phyloP scores from a whole-genome alignment of 2,888 invertebrate genomes.

The Oasisia sp. region DNA sequence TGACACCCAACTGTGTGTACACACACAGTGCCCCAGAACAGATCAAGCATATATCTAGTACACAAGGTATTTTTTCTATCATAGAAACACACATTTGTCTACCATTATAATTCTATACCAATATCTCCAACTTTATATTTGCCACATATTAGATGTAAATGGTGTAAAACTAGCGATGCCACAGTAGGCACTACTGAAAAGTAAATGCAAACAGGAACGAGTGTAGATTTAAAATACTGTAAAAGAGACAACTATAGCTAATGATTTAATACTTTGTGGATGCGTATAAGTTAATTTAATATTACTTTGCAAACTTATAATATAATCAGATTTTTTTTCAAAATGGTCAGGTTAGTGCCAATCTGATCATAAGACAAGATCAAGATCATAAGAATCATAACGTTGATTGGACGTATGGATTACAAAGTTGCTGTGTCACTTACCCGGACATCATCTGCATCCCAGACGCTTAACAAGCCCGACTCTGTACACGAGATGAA shows the following conservation, averaged over 20 bases:
- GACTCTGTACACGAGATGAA: slow-evolving; percentile 61
- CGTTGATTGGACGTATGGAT: background rate
- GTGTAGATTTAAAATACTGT: too few species aligned
- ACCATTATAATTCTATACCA: too few species aligned
- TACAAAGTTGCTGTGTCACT: slow-evolving; percentile 32
- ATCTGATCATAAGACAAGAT: background rate
- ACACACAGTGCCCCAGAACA: background rate
- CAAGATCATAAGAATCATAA: too few species aligned
- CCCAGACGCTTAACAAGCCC: slow-evolving; percentile 62
- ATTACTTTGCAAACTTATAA: slow-evolving; percentile 7
- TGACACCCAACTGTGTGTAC: background rate
- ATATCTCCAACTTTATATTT: too few species aligned
- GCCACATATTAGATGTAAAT: too few species aligned
- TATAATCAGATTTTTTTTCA: background rate
- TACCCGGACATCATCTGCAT: slow-evolving; percentile 35
- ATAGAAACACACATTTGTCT: too few species aligned
- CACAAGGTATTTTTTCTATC: background rate
- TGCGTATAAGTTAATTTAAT: background rate
- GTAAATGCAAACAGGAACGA: too few species aligned
- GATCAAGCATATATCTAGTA: background rate
- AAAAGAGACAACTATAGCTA: too few species aligned
- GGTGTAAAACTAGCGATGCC: too few species aligned
- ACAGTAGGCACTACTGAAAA: too few species aligned
- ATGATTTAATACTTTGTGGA: background rate
- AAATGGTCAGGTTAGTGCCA: background rate